phyloP scores from a whole-genome alignment of 1,140 invertebrate genomes.

The Drosophila persimilis region DNA sequence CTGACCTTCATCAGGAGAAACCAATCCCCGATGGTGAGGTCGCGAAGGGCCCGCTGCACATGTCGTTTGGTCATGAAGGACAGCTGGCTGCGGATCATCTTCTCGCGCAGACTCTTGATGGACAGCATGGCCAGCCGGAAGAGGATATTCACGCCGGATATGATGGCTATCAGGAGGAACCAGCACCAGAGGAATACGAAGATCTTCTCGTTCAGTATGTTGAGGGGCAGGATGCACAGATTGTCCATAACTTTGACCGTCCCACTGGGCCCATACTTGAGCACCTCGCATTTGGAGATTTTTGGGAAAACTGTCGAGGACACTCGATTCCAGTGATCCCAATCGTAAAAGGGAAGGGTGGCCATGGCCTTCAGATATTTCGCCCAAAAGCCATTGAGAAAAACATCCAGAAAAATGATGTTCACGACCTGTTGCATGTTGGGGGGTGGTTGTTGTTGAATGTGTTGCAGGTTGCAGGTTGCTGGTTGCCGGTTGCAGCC shows the following conservation, averaged over 20 bases:
- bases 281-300: conserved; percentile 90
- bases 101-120: conserved; percentile 64
- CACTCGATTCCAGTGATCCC: conserved; percentile 84
- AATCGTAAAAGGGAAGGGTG: conserved; percentile 83
- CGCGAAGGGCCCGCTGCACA: conserved; percentile 49
- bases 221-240: conserved; percentile 89
- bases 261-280: conserved; percentile 87
- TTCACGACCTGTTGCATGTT: conserved; percentile 83
- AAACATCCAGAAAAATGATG: conserved; percentile 87
- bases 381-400: conserved; percentile 89
- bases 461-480: too few species aligned
- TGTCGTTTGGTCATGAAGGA: conserved; percentile 66
- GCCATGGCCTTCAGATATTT: conserved; percentile 87
- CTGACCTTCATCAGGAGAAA: conserved; percentile 88
- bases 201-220: conserved; percentile 92
- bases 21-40: conserved; percentile 86
- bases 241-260: conserved; percentile 86
- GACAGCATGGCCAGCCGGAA: conserved; percentile 83
- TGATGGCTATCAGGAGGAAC: conserved; percentile 88
- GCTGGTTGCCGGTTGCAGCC: too few species aligned
- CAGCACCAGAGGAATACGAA: conserved; percentile 93
- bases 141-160: conserved; percentile 87
- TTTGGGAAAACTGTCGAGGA: conserved; percentile 88
- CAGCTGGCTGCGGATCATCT: conserved; percentile 85
- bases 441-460: neutral